phyloP scores from a whole-genome alignment of 1,140 invertebrate species.

The Pteromalus puparum region DNA sequence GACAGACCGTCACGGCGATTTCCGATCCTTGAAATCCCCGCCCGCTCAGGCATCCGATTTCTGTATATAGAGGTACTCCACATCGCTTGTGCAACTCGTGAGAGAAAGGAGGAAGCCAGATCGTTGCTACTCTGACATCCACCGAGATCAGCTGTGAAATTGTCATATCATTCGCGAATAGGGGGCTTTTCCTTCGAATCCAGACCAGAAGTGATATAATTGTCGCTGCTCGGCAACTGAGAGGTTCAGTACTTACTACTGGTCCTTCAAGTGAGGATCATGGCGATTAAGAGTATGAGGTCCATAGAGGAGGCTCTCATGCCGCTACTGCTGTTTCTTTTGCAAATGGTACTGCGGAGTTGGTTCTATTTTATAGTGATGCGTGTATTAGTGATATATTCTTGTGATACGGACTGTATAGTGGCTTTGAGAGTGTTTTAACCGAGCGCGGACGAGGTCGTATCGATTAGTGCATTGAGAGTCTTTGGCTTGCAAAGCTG shows the following conservation, averaged over 20 bases:
- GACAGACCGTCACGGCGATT: slow-evolving; percentile 41
- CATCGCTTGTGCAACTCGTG: slow-evolving; percentile 39
- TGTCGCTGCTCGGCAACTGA: not conserved
- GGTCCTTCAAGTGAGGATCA: slow-evolving; percentile 7
- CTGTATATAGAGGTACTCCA: not conserved
- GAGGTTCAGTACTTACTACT: slow-evolving; percentile 8
- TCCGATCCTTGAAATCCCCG: slow-evolving; percentile 35
- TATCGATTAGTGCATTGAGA: no score
- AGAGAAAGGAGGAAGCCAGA: slow-evolving; percentile 52
- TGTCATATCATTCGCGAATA: slow-evolving; percentile 42
- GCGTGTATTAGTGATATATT: not conserved
- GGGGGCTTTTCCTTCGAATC: not conserved
- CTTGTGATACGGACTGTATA: no score
- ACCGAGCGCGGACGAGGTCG: no score
- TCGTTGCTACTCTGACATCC: no score
- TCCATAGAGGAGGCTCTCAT: not conserved
- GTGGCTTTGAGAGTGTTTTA: no score
- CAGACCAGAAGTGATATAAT: slow-evolving; percentile 35
- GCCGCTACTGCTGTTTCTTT: not conserved
- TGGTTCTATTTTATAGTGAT: not conserved
- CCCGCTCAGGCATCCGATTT: not conserved
- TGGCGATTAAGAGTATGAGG: not conserved
- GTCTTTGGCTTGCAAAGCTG: no score
- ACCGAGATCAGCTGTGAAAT: slow-evolving; percentile 31
- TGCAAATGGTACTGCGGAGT: slow-evolving; percentile 10